Conservation (phyloP, 2,888 invertebrate genomes). For the Platynereis dumerilii region DNA sequence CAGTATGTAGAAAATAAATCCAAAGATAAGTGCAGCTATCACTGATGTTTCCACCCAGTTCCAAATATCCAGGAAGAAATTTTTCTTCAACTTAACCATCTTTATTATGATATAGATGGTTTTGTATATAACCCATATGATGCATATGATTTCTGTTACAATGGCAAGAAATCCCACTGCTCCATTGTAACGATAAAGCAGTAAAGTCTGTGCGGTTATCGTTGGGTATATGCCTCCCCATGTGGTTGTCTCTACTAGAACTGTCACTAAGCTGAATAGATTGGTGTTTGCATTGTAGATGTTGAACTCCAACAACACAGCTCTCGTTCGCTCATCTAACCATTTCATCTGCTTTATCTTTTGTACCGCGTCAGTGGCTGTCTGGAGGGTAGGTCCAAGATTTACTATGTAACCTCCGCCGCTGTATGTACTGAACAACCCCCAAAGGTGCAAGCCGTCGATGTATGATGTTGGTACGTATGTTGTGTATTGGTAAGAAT, state of each 20-base stretch:
- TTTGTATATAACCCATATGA: slow-evolving; percentile 14
- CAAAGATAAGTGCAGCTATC: slow-evolving; percentile 10
- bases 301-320: slow-evolving; percentile 50
- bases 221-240: slow-evolving; percentile 5
- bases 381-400: slow-evolving; percentile 35
- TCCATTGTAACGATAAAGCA: slow-evolving; percentile 25
- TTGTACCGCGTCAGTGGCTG: slow-evolving; percentile 23
- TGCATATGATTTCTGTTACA: slow-evolving; percentile 9
- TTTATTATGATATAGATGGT: neutral
- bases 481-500: no score
- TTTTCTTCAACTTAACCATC: neutral
- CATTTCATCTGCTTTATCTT: slow-evolving; percentile 41
- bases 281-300: slow-evolving; percentile 50
- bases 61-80: slow-evolving; percentile 13
- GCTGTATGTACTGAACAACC: slow-evolving; percentile 40
- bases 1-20: slow-evolving; percentile 9
- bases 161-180: slow-evolving; percentile 13
- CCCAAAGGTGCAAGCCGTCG: slow-evolving; percentile 45
- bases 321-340: slow-evolving; percentile 49
- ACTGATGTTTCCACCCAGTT: slow-evolving; percentile 16
- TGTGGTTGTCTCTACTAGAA: slow-evolving; percentile 46
- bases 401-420: slow-evolving; percentile 51
- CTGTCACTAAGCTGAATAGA: slow-evolving; percentile 44
- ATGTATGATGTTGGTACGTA: slow-evolving; percentile 16
- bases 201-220: neutral